phyloP scores from a whole-genome alignment of 2,113 vertebrate genomes.

The Etheostoma cragini region DNA sequence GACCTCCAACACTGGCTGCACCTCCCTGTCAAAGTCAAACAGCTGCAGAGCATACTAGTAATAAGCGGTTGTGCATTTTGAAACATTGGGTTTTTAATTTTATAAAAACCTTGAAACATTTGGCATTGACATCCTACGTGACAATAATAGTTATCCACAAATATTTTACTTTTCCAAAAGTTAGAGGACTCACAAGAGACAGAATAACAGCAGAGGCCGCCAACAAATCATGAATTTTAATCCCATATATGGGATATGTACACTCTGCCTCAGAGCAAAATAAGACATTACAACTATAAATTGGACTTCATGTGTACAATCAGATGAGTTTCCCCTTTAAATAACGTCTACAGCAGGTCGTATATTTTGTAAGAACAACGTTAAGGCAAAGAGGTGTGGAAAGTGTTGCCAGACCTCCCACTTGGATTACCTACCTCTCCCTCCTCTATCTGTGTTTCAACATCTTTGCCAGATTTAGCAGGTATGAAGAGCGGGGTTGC shows the following conservation, averaged over 20 bases:
- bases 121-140: neutral
- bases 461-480: conserved; percentile 91
- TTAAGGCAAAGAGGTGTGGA: neutral
- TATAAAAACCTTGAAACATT: neutral
- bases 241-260: neutral
- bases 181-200: too few species aligned
- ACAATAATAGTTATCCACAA: neutral
- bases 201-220: neutral
- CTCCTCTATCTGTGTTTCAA: conserved; percentile 90
- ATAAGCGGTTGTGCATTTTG: neutral
- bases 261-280: neutral
- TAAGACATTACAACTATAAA: neutral
- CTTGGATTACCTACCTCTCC: conserved; percentile 87
- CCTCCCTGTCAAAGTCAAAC: conserved; percentile 96
- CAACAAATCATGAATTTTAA: neutral
- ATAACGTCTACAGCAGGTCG: neutral
- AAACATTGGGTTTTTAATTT: neutral
- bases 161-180: too few species aligned
- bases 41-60: conserved; percentile 81
- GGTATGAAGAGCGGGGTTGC: conserved; percentile 92
- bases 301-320: neutral
- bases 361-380: neutral
- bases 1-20: conserved; percentile 91
- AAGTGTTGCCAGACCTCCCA: neutral
- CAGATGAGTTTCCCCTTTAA: neutral